Evolutionary conservation across 2,888 invertebrate genomes (phyloP).

Genomic region (Dascillus cervinus): DNA sequence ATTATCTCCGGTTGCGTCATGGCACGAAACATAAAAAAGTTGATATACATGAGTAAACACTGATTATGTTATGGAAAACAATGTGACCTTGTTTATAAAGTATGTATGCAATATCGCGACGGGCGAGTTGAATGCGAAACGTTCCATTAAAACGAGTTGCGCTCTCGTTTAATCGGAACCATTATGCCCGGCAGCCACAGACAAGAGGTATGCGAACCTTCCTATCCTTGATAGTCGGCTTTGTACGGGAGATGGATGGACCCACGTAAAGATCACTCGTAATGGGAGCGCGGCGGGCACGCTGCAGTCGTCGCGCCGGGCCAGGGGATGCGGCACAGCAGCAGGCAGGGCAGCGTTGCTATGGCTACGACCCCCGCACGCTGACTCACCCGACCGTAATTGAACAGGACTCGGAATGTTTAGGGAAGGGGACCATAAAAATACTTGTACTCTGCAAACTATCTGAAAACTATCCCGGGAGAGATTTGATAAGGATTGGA

Average conservation of each 20-base stretch:
- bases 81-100: slow-evolving; percentile 10
- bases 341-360: slow-evolving; percentile 18
- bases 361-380: slow-evolving; percentile 18
- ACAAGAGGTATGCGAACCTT: slow-evolving; percentile 7
- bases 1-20: slow-evolving; percentile 6
- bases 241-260: slow-evolving; percentile 7
- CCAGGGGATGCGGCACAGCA: slow-evolving; percentile 13
- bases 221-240: slow-evolving; percentile 8
- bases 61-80: slow-evolving; percentile 8
- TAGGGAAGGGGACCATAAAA: slow-evolving; percentile 7
- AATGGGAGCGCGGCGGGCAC: slow-evolving; percentile 10
- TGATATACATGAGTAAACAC: slow-evolving; percentile 8
- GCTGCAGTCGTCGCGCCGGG: slow-evolving; percentile 12
- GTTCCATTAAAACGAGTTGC: slow-evolving; percentile 7
- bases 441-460: slow-evolving; percentile 15
- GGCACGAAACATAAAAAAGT: slow-evolving; percentile 6
- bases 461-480: slow-evolving; percentile 16
- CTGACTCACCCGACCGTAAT: slow-evolving; percentile 22
- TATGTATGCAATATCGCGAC: slow-evolving; percentile 5
- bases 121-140: slow-evolving; percentile 7
- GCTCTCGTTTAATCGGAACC: slow-evolving; percentile 6
- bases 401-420: slow-evolving; percentile 19
- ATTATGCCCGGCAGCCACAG: slow-evolving; percentile 7
- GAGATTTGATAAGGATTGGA: too few relatives aligned
- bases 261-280: slow-evolving; percentile 4